phyloP scores from a whole-genome alignment of 2,797 vertebrate genomes.

The Fistularia tabacaria region DNA sequence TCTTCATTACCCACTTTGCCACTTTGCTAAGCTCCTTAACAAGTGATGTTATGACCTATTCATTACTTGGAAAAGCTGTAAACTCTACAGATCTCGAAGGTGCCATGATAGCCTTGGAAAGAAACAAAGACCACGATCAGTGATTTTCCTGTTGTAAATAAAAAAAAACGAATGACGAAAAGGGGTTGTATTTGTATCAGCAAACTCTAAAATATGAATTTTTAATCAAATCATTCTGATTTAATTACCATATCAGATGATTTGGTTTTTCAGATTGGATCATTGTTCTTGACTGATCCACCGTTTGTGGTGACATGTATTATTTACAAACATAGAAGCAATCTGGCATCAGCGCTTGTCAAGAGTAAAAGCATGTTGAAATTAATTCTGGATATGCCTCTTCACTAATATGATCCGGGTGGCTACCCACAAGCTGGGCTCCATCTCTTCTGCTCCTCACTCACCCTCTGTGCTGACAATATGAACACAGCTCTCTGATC shows the following conservation, averaged over 20 bases:
- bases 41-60: constrained; percentile 47
- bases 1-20: constrained; percentile 23
- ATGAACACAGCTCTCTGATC: constrained; percentile 64
- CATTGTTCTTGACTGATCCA: constrained; percentile 54
- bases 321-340: constrained; percentile 56
- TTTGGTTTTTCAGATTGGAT: constrained; percentile 50
- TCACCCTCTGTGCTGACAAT: constrained; percentile 67
- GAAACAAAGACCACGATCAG: too few relatives aligned
- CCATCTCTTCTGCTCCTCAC: constrained; percentile 64
- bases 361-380: constrained; percentile 69
- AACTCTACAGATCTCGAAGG: constrained; percentile 31
- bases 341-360: constrained; percentile 62
- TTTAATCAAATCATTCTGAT: not conserved
- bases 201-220: not conserved
- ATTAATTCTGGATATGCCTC: constrained; percentile 70
- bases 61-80: constrained; percentile 35
- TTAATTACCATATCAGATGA: constrained; percentile 18
- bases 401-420: constrained; percentile 70
- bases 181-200: too few relatives aligned
- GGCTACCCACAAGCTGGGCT: constrained; percentile 72
- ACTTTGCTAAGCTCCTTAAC: constrained; percentile 33
- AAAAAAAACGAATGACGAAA: too few relatives aligned
- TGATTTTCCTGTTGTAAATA: too few relatives aligned
- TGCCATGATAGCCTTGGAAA: constrained; percentile 8
- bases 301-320: constrained; percentile 52